Conservation (phyloP, 2,113 vertebrate species). For the Cathartes aura region DNA sequence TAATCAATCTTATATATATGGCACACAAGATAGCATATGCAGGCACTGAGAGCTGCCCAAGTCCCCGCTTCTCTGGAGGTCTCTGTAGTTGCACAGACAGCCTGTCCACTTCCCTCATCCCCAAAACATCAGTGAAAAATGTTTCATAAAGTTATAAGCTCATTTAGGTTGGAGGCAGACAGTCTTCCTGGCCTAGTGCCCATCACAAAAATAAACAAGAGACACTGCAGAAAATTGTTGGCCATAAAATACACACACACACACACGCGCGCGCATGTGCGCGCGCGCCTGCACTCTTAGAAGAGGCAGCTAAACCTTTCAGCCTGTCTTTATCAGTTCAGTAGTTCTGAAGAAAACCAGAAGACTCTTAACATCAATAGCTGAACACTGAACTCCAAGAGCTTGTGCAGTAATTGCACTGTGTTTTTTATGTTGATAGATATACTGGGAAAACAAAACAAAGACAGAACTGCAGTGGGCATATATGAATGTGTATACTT, state of each 20-base stretch:
- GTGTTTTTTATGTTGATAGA: background rate
- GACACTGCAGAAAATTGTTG: slow-evolving; percentile 15
- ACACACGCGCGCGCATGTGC: background rate
- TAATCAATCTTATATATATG: background rate
- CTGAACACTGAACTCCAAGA: fast-evolving
- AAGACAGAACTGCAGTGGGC: background rate
- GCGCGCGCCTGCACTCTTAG: background rate
- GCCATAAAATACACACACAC: background rate
- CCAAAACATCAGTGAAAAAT: slow-evolving; percentile 24
- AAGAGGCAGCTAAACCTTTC: slow-evolving; percentile 1
- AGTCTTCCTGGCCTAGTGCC: slow-evolving; percentile 53
- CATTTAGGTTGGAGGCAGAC: slow-evolving; percentile 49
- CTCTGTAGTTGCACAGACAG: slow-evolving; percentile 12
- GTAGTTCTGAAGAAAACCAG: slow-evolving; percentile 41
- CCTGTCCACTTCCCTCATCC: background rate
- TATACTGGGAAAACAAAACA: background rate
- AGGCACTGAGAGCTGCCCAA: background rate
- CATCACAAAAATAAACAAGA: slow-evolving; percentile 49
- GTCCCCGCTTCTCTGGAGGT: background rate
- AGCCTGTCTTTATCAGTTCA: slow-evolving; percentile 39
- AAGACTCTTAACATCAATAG: background rate
- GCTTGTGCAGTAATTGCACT: background rate
- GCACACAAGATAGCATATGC: background rate
- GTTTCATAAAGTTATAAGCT: slow-evolving; percentile 36
- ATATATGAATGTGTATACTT: fast-evolving